phyloP scores from a whole-genome alignment of 2,888 invertebrate species.

The Mimumesa dahlbomi region DNA sequence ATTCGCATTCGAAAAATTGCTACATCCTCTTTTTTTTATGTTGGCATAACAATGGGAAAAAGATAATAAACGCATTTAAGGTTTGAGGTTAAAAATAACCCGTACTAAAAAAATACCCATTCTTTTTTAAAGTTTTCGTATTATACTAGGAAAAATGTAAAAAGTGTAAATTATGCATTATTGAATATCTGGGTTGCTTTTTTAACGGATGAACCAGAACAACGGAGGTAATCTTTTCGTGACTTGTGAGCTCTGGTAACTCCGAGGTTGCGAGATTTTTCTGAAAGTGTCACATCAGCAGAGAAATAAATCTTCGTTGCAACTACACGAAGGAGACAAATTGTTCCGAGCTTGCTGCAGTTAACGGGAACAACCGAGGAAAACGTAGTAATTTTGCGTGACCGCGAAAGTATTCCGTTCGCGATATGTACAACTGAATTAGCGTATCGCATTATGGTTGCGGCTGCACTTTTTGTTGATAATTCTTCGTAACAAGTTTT shows the following conservation, averaged over 20 bases:
- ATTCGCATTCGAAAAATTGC: too few relatives aligned
- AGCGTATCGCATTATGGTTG: neutral
- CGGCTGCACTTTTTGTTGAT: neutral
- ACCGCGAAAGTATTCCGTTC: constrained; percentile 6
- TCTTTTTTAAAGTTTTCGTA: too few relatives aligned
- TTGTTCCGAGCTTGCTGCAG: constrained; percentile 22
- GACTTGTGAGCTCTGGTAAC: constrained; percentile 34
- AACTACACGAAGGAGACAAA: constrained; percentile 40
- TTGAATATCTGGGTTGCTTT: too few relatives aligned
- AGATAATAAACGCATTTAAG: too few relatives aligned
- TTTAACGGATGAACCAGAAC: too few relatives aligned
- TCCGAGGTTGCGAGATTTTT: constrained; percentile 35
- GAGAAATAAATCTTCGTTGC: constrained; percentile 41
- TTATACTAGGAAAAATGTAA: too few relatives aligned
- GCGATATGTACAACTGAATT: constrained; percentile 2
- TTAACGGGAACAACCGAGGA: constrained; percentile 18
- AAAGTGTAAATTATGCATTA: neutral
- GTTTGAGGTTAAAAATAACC: too few relatives aligned
- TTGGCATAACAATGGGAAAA: too few relatives aligned
- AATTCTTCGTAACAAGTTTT: neutral
- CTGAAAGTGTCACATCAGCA: constrained; percentile 33
- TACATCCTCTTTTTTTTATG: too few relatives aligned
- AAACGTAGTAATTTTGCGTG: constrained; percentile 10
- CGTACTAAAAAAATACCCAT: too few relatives aligned
- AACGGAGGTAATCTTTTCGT: constrained; percentile 39